phyloP scores from a whole-genome alignment of 2,113 vertebrate genomes.

The Cettia cetti region DNA sequence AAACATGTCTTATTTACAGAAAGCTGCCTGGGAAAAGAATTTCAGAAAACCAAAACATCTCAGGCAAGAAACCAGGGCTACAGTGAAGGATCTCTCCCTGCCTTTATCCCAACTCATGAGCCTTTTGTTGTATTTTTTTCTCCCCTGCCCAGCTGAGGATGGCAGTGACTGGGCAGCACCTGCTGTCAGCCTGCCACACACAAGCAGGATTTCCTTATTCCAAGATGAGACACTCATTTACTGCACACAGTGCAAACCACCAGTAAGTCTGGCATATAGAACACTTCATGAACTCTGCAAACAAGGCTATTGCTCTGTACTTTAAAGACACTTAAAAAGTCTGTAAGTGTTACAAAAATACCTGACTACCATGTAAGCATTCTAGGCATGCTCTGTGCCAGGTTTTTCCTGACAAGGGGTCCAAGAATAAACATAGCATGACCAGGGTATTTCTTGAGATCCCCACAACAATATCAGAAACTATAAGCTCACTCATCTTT shows the following conservation, averaged over 20 bases:
- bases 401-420: not conserved
- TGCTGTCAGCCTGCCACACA: not conserved
- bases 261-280: not conserved
- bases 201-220: not conserved
- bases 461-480: not conserved
- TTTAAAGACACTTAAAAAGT: not conserved
- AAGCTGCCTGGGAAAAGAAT: too few relatives aligned
- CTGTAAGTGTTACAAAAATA: not conserved
- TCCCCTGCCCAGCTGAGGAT: not conserved
- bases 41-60: too few relatives aligned
- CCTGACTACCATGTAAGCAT: accelerated
- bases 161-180: not conserved
- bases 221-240: not conserved
- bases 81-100: not conserved
- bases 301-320: not conserved
- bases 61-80: too few relatives aligned
- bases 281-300: not conserved
- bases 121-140: not conserved
- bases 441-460: not conserved
- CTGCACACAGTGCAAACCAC: not conserved
- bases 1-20: too few relatives aligned
- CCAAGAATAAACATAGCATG: not conserved
- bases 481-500: not conserved
- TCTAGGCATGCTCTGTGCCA: not conserved
- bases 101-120: not conserved